Base-by-base conservation (phyloP, 2,113 vertebrate species). In the Hystrix brachyura region DNA sequence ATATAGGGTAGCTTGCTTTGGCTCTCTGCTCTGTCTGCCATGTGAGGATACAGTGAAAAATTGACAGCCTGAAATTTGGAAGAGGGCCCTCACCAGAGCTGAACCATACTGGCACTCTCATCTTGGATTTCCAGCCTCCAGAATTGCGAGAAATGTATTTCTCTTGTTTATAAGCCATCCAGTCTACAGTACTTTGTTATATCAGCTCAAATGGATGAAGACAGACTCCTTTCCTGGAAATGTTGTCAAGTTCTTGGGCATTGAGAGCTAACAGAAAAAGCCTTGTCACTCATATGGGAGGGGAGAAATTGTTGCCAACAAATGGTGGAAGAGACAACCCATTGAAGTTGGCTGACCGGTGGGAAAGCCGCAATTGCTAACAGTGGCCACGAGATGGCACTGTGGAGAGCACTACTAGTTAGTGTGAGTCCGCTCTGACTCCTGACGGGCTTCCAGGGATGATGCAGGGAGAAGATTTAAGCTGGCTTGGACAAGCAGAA, bases 351-450 rank as follows among this genome's bases (percentile, higher is more conserved):
- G n/a, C 53, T 7, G 18, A 21, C 23, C 29, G 25, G 23, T 5
- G 62, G 87, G 71, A 72, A 83, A 29, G 51, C 29, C 21, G 94
- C 80, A 92, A 13, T 78, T 94, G 5, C 85, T 0, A 1, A 38
- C 0, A 12, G 0, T 67, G 60, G 53, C 71, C 95, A 96, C 64
- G 14, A 95, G 96, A 72, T 71, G 95, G 88, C 96, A 91, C 81
- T 76, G 64, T 55, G 64, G 46, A 81, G 55, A 87, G 38, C 21
- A 34, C 53, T 1, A 1, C n/a, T 17, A 21, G 32, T 43, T 55
- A 25, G 27, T 51, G 18, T 43, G 32, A 29, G n/a, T 21, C 13
- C 34, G 62, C 74, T 21, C 51, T n/a, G 67, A 71, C 34, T 34
- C 19, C 6, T 0, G 23, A 46, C 51, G 90, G 55, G 19, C 5